Percentiles rank a stretch among this genome's conserved stretches.
Evolutionary conservation across 53 echinoderm and acorn worm species (phyloP).

Genomic region (Hippasteria phrygiana): DNA sequence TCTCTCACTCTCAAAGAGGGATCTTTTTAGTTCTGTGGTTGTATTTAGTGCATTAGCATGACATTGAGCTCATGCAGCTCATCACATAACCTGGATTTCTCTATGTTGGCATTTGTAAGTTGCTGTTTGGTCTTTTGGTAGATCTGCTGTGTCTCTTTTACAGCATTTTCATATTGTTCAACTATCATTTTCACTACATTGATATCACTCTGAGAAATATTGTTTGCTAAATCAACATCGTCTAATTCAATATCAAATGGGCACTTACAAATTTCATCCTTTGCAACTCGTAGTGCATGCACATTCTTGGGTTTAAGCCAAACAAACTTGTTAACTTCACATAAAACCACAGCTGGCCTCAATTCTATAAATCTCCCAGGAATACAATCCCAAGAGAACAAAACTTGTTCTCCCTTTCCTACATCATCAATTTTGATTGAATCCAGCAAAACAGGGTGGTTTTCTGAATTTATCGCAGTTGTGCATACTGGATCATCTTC

Average conservation of each 20-base stretch:
- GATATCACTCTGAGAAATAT: neutral
- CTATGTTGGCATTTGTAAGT: neutral
- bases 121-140: neutral
- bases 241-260: constrained; percentile 8
- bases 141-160: neutral
- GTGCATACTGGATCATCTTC: neutral
- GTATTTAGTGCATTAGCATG: neutral
- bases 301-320: neutral
- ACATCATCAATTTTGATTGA: neutral
- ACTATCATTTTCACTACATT: neutral
- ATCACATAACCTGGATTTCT: neutral
- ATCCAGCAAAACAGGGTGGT: neutral
- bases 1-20: neutral
- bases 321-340: neutral
- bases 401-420: neutral
- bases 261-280: constrained; percentile 10
- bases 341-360: constrained; percentile 2
- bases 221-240: neutral
- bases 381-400: neutral
- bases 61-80: neutral
- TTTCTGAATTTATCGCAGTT: neutral
- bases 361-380: neutral
- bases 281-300: neutral
- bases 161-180: constrained; percentile 2
- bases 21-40: neutral